A percentile compares a stretch with the other conserved stretches of the same genome.
phyloP scores from a whole-genome alignment of 2,888 invertebrate species.

The Zonitis immaculata region DNA sequence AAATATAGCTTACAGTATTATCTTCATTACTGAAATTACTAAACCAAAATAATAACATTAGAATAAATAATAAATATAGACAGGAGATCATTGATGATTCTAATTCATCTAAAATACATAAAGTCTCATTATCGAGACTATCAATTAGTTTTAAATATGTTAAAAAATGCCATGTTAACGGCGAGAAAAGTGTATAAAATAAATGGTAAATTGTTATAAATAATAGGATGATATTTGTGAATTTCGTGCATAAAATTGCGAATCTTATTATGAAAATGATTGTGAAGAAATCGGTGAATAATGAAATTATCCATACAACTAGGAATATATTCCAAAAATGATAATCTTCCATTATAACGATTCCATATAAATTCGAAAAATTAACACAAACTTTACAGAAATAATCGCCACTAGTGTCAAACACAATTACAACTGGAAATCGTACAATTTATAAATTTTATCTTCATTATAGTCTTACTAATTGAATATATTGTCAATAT shows the following conservation, averaged over 20 bases:
- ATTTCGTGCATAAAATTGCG: not conserved
- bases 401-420: no score
- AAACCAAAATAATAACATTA: not conserved
- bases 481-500: no score
- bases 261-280: not conserved
- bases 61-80: not conserved
- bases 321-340: not conserved
- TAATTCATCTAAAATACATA: not conserved
- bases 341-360: no score
- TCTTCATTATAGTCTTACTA: no score
- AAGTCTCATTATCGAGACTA: not conserved
- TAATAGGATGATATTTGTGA: not conserved
- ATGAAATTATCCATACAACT: not conserved
- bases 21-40: not conserved
- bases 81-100: not conserved
- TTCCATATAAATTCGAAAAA: no score
- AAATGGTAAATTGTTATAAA: not conserved
- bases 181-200: not conserved
- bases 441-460: no score
- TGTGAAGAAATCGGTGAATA: not conserved
- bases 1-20: not conserved
- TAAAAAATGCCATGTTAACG: not conserved
- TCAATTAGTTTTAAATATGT: not conserved
- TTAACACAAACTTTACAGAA: no score
- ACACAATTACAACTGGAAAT: no score